Evolutionary conservation across 1,140 invertebrate genomes (phyloP), one percentile per base, ranked within the genome.

Genomic region (Lepidotrigona ventralis): DNA sequence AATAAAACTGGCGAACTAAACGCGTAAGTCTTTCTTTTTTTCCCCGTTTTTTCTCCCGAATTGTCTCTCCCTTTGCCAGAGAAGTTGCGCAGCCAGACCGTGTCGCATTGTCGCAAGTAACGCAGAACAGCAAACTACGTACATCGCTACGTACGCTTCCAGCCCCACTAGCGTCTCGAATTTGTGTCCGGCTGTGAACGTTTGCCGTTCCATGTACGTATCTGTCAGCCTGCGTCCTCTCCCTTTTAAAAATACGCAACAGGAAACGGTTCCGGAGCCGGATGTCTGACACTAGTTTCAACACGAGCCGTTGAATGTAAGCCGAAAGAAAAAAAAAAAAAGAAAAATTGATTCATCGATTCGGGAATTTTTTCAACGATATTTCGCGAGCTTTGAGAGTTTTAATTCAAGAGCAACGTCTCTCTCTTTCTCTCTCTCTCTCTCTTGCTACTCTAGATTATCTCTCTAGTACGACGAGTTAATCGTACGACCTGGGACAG

Each of bases 61-160:
- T 54, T 33, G 19, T 56, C 58, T 75, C 21, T 58, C 53, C 26
- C 19, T 71, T 71, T 23, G 29, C 51, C n/a, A 60, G 39, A 71
- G 71, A 60, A 58, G 33, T 71, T 54, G 53, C 3, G n/a, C 54
- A 60, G n/a, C 78, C 3, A 26, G 68, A 46, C 53, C 39, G 53
- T 79, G 78, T 79, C 33, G 33, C 26, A 58, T 54, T 60, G 68
- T 71, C 68, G 33, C 68, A 71, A 79, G 58, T 79, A 79, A 79
- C 39, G n/a, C 51, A 60, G 33, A 72, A 71, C 78, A 46, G 23
- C 21, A 1, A 39, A 46, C 39, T 56, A 60, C 12, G n/a, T 60
- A 26, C 12, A 71, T 71, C 9, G 17, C 54, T 46, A 46, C n/a
- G 46, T 46, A 46, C n/a, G 46, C 33, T 53, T n/a, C 23, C 53